A percentile compares a stretch with the other conserved stretches of the same genome.
These are phyloP conservation scores for Channallabes apus DNA, from an alignment of 2,797 vertebrate genomes.

Conservation along the genomic window DNA sequence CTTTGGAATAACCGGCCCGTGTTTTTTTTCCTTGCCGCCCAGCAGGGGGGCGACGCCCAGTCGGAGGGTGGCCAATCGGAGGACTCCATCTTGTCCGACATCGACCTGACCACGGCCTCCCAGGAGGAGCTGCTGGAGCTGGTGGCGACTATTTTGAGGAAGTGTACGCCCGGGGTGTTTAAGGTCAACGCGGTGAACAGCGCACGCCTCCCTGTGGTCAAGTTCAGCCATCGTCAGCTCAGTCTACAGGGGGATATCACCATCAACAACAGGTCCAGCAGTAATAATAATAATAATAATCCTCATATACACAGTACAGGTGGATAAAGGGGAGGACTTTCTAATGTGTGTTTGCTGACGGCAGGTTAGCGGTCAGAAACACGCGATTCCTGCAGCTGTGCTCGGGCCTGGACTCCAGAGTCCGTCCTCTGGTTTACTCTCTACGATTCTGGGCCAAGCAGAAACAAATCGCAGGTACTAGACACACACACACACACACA, in stretches of 20 bases:
- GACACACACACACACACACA: too few species aligned
- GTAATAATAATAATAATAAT: too few species aligned
- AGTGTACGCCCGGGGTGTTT: constrained; percentile 89
- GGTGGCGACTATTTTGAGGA: constrained; percentile 80
- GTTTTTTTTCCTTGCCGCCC: neutral
- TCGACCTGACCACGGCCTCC: constrained; percentile 72
- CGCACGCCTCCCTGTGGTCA: constrained; percentile 86
- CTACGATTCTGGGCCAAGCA: constrained; percentile 88
- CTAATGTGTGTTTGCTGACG: neutral
- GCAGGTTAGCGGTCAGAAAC: constrained; percentile 87
- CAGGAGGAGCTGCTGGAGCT: constrained; percentile 79
- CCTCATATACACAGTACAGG: too few species aligned
- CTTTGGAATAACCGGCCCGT: too few species aligned
- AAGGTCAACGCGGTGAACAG: constrained; percentile 81
- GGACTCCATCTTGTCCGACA: constrained; percentile 82
- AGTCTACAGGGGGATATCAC: constrained; percentile 87
- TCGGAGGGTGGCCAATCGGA: constrained; percentile 72
- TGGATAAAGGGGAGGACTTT: neutral
- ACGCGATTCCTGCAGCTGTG: constrained; percentile 87
- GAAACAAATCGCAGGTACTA: constrained; percentile 84
- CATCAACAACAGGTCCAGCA: constrained; percentile 83
- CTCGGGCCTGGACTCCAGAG: constrained; percentile 77
- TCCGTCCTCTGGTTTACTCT: constrained; percentile 82
- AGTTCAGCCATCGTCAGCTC: constrained; percentile 87
- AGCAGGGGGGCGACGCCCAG: constrained; percentile 64